phyloP scores from a whole-genome alignment of 2,113 vertebrate species.

The Dromaius novaehollandiae region DNA sequence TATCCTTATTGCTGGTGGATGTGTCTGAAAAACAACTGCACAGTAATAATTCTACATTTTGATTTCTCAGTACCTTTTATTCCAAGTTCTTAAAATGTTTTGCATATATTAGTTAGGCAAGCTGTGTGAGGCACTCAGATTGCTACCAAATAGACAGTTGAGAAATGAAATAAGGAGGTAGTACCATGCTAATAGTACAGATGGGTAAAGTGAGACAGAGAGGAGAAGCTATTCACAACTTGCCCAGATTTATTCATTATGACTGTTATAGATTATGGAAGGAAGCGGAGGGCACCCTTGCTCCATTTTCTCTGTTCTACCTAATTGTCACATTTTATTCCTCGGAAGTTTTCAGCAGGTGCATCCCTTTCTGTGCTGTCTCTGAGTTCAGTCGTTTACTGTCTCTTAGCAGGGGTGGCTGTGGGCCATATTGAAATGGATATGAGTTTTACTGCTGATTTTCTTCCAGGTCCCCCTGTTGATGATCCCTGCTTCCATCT shows the following conservation, averaged over 20 bases:
- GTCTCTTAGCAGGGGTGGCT: neutral
- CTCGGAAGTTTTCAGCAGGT: neutral
- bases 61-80: neutral
- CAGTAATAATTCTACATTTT: neutral
- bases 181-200: neutral
- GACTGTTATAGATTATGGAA: neutral
- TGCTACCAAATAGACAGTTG: neutral
- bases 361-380: neutral
- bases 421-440: neutral
- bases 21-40: neutral
- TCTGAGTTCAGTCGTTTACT: neutral
- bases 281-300: neutral
- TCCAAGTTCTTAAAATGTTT: neutral
- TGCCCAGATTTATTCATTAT: neutral
- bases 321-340: neutral
- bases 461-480: neutral
- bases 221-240: neutral
- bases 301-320: neutral
- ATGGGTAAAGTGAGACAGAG: neutral
- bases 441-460: neutral
- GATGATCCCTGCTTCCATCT: neutral
- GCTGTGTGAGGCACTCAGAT: neutral
- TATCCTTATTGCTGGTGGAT: neutral
- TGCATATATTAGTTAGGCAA: neutral
- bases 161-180: neutral